These are phyloP conservation scores for Montipora foliosa DNA, from an alignment of 64 coral and sea anemone species.

Conservation along the genomic window DNA sequence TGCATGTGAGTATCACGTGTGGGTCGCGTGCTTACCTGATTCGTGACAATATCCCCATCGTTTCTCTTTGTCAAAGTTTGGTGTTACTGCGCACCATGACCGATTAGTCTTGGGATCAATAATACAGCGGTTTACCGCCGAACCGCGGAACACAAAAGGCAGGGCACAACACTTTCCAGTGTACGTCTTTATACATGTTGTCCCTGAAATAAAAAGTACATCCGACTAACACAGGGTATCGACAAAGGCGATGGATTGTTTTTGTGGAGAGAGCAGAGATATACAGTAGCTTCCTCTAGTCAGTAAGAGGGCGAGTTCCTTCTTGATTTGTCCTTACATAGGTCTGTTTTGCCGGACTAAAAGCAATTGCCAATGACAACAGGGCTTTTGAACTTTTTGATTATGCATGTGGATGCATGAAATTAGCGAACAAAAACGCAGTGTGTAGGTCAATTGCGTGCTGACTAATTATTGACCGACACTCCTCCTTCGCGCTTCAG, in stretches of 20 bases:
- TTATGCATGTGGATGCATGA: too few relatives aligned
- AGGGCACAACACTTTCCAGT: conserved; percentile 68
- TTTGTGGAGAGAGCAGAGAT: too few relatives aligned
- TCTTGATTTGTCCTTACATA: too few relatives aligned
- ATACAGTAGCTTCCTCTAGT: too few relatives aligned
- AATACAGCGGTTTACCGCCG: conserved; percentile 40
- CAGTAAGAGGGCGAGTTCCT: too few relatives aligned
- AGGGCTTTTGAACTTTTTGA: too few relatives aligned
- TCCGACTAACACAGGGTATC: not conserved
- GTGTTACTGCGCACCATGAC: conserved; percentile 76
- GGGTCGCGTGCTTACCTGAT: conserved; percentile 37
- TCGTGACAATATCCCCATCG: conserved; percentile 73
- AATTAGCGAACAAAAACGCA: too few relatives aligned
- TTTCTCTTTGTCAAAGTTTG: conserved; percentile 74
- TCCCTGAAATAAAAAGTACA: not conserved
- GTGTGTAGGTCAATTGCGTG: too few relatives aligned
- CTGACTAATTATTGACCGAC: too few relatives aligned
- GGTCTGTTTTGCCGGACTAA: too few relatives aligned
- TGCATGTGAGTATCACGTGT: not conserved
- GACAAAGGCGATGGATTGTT: not conserved
- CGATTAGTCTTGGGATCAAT: conserved; percentile 45
- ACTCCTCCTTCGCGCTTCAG: too few relatives aligned
- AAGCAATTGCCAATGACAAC: too few relatives aligned
- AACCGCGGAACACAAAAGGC: conserved; percentile 64
- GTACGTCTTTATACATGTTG: conserved; percentile 33